Evolutionary conservation across 2,797 vertebrate genomes (phyloP), one percentile per base, ranked within the genome.

Genomic region (Rhynchotus rufescens): DNA sequence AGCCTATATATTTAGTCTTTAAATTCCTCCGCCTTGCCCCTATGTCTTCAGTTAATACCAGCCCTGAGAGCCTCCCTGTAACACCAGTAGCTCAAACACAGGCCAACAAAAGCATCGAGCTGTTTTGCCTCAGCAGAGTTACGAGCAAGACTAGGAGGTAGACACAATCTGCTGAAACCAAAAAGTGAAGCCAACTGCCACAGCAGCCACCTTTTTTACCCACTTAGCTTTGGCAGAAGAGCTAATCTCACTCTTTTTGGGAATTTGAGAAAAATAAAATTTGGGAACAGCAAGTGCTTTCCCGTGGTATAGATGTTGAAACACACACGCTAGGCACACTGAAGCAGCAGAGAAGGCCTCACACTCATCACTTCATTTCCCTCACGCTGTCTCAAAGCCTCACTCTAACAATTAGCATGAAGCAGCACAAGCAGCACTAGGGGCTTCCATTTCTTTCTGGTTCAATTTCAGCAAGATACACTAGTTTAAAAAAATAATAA

Each of bases 161-260:
- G 93, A 83, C 96, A 95, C 90, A 77, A 96, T 82, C 90, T 84
- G 94, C 51, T 84, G 89, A 97, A 97, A 95, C 30, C 34, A 96
- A 97, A 44, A 61, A 80, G 38, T 15, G 10, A 89, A 95, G 60
- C 76, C 61, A 90, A 96, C 78, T 86, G 89, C 84, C 92, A 96
- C 86, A 92, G 94, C 83, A 82, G 94, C 93, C 88, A 78, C 92
- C 42, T 49, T 88, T 96, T 97, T 84, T 96, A 90, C 92, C 94
- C 84, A 45, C 62, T 86, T 89, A 93, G 32, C 68, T 95, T 68
- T 93, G 92, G 95, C 91, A 93, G 80, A 93, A 93, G 77, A 87
- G 91, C 85, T 93, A 84, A 96, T 90, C 76, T 86, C 9, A 5
- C 90, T 67, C 34, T 72, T 88, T 93, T 82, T 89, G 45, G 42